A percentile compares a stretch with the other conserved stretches of the same genome.
These are phyloP conservation scores for Limnephilus auricula DNA, from an alignment of 2,888 invertebrate species.

Conservation along the genomic window DNA sequence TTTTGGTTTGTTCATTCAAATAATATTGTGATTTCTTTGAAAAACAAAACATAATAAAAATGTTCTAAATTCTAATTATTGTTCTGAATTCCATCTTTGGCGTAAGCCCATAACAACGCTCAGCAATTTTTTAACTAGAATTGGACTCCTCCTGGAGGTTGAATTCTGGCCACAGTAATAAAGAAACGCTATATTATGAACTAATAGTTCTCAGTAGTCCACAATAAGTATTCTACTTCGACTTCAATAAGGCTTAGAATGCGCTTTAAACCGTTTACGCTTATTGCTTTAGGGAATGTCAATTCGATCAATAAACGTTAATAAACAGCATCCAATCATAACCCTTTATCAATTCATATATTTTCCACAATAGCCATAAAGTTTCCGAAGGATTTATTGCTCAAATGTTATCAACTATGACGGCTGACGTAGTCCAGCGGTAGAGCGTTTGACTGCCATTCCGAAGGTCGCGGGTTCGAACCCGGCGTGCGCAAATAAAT, in stretches of 20 bases:
- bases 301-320: background rate
- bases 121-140: no score
- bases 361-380: background rate
- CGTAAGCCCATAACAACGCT: no score
- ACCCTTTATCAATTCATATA: background rate
- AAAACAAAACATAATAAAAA: no score
- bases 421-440: no score
- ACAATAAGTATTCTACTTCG: background rate
- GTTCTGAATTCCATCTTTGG: no score
- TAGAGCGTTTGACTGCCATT: no score
- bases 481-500: no score
- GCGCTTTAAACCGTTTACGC: background rate
- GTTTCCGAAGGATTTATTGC: background rate
- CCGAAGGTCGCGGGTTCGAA: no score
- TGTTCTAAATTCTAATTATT: no score
- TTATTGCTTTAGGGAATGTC: background rate
- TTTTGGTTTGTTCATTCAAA: no score
- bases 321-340: background rate
- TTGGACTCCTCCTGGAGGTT: background rate
- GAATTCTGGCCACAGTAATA: background rate
- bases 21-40: no score
- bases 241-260: background rate
- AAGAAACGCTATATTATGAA: background rate
- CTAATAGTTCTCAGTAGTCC: background rate
- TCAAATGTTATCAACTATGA: no score